Conservation (phyloP, 2,113 vertebrate genomes). For the Xenopus tropicalis region UCB_Xtro_10.0 CM004445.2:88686501-88687000, state of each 20-base stretch:
- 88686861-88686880: too few species aligned
- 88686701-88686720: constrained; percentile 1
- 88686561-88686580: constrained; percentile 1
- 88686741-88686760: constrained; percentile 12
- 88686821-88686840: too few species aligned
- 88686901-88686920: too few species aligned
- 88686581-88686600: not conserved
- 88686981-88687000: too few species aligned
- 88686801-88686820: constrained; percentile 1
- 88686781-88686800: constrained; percentile 12
- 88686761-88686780: constrained; percentile 5
- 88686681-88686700: constrained; percentile 16
- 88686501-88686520: not conserved
- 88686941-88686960: too few species aligned
- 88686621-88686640: not conserved
- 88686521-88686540: not conserved
- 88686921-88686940: too few species aligned
- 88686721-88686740: constrained; percentile 22
- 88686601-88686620: not conserved
- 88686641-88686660: constrained; percentile 1
- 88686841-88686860: too few species aligned
- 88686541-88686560: not conserved
- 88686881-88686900: too few species aligned
- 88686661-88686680: constrained; percentile 20
- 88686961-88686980: too few species aligned